phyloP scores from a whole-genome alignment of 2,113 vertebrate genomes.

The Erinaceus europaeus region DNA sequence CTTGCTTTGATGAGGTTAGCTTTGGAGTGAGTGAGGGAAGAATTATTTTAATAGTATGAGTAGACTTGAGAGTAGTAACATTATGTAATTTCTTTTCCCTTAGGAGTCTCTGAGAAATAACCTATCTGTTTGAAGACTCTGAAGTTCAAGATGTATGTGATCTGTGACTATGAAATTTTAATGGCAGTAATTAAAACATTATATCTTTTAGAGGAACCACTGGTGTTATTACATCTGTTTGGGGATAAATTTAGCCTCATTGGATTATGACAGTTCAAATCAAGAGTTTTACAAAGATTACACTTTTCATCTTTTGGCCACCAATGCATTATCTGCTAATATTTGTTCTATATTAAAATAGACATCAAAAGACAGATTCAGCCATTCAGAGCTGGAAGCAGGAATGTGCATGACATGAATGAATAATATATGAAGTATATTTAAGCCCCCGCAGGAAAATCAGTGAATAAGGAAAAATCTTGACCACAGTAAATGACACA shows the following conservation, averaged over 20 bases:
- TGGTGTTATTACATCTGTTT: constrained; percentile 46
- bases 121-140: constrained; percentile 20
- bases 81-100: background rate
- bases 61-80: background rate
- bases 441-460: constrained; percentile 22
- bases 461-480: background rate
- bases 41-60: constrained; percentile 7
- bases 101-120: constrained; percentile 32
- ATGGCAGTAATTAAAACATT: constrained; percentile 61
- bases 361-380: constrained; percentile 58
- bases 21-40: no score
- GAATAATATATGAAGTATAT: constrained; percentile 26
- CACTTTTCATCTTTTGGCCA: constrained; percentile 54
- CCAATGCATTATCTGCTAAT: constrained; percentile 55
- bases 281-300: constrained; percentile 53
- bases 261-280: constrained; percentile 50
- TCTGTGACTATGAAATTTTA: constrained; percentile 49
- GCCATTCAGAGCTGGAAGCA: constrained; percentile 4
- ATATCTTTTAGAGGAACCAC: constrained; percentile 42
- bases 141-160: constrained; percentile 35
- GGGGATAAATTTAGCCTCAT: constrained; percentile 50
- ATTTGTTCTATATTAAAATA: constrained; percentile 65
- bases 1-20: no score
- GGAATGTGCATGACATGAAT: background rate
- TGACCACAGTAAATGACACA: background rate